Evolutionary conservation across 2,888 invertebrate genomes (phyloP).

Genomic region (Therioaphis trifolii): DNA sequence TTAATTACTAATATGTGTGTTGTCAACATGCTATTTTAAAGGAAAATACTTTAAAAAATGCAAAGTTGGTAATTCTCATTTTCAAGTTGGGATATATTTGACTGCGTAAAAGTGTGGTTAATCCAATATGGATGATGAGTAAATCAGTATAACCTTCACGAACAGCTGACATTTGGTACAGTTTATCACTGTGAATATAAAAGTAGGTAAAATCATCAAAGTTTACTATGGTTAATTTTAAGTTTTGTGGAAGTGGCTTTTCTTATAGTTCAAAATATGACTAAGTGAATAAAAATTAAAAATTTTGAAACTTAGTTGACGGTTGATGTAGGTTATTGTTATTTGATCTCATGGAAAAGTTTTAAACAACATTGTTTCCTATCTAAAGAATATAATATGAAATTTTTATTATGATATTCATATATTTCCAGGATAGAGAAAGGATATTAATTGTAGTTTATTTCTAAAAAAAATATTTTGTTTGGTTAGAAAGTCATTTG

Average conservation of each 20-base stretch:
- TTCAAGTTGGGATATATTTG: too few species aligned
- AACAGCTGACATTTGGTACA: constrained; percentile 7
- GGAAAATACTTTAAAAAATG: too few species aligned
- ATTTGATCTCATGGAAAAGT: constrained; percentile 28
- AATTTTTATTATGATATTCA: neutral
- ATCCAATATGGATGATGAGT: neutral
- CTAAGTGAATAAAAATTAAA: constrained; percentile 26
- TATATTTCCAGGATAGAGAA: neutral
- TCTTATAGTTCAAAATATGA: constrained; percentile 15
- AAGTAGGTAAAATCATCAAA: constrained; percentile 28
- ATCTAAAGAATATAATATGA: neutral
- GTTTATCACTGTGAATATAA: constrained; percentile 9
- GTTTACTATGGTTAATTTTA: constrained; percentile 32
- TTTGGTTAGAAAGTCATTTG: too few species aligned
- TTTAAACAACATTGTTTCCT: constrained; percentile 13
- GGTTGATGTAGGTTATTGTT: constrained; percentile 22
- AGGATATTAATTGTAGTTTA: too few species aligned
- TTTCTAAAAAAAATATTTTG: too few species aligned
- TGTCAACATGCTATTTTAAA: too few species aligned
- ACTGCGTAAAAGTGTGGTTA: too few species aligned
- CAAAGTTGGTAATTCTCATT: too few species aligned
- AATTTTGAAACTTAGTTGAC: constrained; percentile 19
- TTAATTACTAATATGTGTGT: too few species aligned
- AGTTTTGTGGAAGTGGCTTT: constrained; percentile 28
- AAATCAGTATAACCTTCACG: neutral